Evolutionary conservation across 2,888 invertebrate genomes (phyloP), one percentile per base, ranked within the genome.

Genomic region (Zootermopsis nevadensis): DNA sequence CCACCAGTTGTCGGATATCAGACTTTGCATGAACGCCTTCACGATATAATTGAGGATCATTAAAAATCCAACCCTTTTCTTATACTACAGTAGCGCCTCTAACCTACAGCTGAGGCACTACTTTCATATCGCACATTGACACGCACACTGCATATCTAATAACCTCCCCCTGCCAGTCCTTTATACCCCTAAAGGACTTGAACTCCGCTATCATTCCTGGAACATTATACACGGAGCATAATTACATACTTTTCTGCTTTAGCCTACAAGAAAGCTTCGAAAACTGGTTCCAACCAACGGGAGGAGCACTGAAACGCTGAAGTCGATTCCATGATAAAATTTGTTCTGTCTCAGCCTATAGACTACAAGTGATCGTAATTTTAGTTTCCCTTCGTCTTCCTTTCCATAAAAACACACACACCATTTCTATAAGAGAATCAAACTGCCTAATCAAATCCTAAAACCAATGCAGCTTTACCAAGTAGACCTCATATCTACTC

Each of bases 41-140:
- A 42, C 72, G 48, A 38, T 80, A 33, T 81, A 81, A 81, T 81
- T 81, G 60, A 81, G 81, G 69, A 19, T 81, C 81, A 81, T 81
- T 81, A 81, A 81, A 81, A 81, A 60, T 66, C 31, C 81, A 53
- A 81, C 81, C 81, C 80, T 66, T 72, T 42, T 81, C 30, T 72
- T 72, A 38, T 74, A 74, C 7, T 38, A 35, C n/a, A 38, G n/a
- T n/a, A 60, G 60, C 60, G 60, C 60, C 60, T 60, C 48, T 48
- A 48, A 3, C 8, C 48, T 48, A 48, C 19, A 15, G 48, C 48
- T 48, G 48, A 48, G 48, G 48, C 19, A 48, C 48, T 48, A 15
- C 48, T 19, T 33, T 6, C 38, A 74, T 79, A 79, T 60, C 55
- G 66, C 60, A 35, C 24, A 35, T n/a, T 24, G 27, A 79, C 79